Conservation (phyloP, 2,113 vertebrate genomes). For the Psittacara wagleri region DNA sequence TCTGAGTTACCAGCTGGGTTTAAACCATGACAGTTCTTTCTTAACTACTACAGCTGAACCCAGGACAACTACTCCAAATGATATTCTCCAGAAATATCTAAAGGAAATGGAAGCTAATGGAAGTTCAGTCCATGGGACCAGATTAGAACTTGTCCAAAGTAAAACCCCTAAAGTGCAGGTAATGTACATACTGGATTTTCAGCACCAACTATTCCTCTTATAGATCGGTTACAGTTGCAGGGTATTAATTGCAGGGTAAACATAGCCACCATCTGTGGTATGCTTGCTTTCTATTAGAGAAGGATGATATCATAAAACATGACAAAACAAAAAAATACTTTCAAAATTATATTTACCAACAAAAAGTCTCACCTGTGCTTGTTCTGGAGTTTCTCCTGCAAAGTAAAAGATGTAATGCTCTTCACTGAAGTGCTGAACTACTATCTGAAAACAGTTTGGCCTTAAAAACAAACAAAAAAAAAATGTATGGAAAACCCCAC, state of each 20-base stretch:
- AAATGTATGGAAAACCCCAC: background rate
- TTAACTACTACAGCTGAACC: no score
- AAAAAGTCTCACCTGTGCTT: slow-evolving; percentile 86
- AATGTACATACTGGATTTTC: background rate
- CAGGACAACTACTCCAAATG: background rate
- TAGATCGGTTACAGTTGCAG: background rate
- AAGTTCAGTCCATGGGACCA: background rate
- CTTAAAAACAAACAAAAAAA: slow-evolving; percentile 76
- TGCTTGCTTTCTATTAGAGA: background rate
- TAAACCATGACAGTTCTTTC: no score
- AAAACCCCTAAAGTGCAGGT: background rate
- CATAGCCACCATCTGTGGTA: background rate
- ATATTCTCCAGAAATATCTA: background rate
- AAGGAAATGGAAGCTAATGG: background rate
- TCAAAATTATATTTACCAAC: background rate
- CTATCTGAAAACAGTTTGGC: slow-evolving; percentile 99
- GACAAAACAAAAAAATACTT: background rate
- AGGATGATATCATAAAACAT: background rate
- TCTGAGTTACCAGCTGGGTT: no score
- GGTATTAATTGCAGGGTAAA: background rate
- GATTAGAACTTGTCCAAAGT: background rate
- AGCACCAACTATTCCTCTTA: background rate
- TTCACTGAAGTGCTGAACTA: slow-evolving; percentile 99
- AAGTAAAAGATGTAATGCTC: slow-evolving; percentile 99
- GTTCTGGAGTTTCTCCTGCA: slow-evolving; percentile 92